These are phyloP conservation scores for Liopterus haemorrhoidalis DNA, from an alignment of 2,888 invertebrate genomes.

Conservation along the genomic window DNA sequence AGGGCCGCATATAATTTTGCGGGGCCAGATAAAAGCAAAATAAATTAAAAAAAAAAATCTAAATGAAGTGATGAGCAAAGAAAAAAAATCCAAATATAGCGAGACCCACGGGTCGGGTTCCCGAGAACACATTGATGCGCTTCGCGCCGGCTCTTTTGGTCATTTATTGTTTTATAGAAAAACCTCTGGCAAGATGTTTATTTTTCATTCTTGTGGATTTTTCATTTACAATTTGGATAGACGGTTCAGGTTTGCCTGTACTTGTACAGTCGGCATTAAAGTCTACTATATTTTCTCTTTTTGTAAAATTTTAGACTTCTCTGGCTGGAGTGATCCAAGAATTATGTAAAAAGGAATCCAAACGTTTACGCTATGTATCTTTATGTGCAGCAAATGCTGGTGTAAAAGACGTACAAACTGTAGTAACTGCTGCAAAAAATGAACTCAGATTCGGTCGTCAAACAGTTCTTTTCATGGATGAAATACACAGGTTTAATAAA, in stretches of 20 bases:
- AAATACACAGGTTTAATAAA: conserved; percentile 83
- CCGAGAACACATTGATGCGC: no score
- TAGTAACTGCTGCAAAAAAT: conserved; percentile 64
- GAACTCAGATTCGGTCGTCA: conserved; percentile 61
- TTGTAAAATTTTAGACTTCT: conserved; percentile 56
- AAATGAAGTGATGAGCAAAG: no score
- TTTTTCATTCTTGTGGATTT: no score
- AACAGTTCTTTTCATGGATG: conserved; percentile 79
- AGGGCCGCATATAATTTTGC: no score
- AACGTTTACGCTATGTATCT: conserved; percentile 60
- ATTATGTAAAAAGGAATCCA: conserved; percentile 55
- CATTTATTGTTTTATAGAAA: not conserved
- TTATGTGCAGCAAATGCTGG: conserved; percentile 72
- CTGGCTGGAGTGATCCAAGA: conserved; percentile 66
- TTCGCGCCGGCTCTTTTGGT: no score
- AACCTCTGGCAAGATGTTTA: conserved; percentile 1
- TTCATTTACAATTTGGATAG: no score
- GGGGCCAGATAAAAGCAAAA: no score
- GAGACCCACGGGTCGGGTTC: no score
- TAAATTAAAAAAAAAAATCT: no score
- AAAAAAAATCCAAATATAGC: no score
- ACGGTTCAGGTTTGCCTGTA: not conserved
- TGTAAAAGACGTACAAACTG: conserved; percentile 71
- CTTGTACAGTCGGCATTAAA: conserved; percentile 27
- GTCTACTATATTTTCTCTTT: not conserved